Evolutionary conservation across 1,140 invertebrate species (phyloP).

Genomic region (Mylabris phalerata): DNA sequence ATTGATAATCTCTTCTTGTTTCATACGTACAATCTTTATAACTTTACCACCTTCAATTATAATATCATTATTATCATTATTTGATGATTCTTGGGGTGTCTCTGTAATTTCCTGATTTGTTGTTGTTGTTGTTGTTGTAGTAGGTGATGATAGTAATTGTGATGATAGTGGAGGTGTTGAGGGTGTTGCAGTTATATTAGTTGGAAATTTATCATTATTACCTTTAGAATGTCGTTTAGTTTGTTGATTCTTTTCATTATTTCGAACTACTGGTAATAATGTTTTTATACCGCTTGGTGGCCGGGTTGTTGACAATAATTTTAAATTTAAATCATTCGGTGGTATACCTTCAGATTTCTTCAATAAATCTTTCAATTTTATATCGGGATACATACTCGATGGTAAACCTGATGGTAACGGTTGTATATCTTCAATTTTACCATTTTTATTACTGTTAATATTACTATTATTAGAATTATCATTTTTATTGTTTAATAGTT

Average conservation of each 20-base stretch:
- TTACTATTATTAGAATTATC: slow-evolving; percentile 17
- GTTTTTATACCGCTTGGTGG: slow-evolving; percentile 46
- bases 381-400: slow-evolving; percentile 34
- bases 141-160: slow-evolving; percentile 9
- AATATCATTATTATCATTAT: slow-evolving; percentile 28
- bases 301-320: slow-evolving; percentile 24
- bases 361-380: slow-evolving; percentile 35
- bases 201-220: background rate
- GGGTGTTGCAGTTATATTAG: background rate
- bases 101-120: background rate
- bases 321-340: slow-evolving; percentile 30
- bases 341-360: slow-evolving; percentile 32
- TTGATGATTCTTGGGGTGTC: slow-evolving; percentile 1
- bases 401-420: slow-evolving; percentile 30
- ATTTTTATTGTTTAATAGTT: slow-evolving; percentile 31
- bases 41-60: slow-evolving; percentile 53
- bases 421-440: slow-evolving; percentile 15
- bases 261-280: slow-evolving; percentile 44
- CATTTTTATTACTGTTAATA: slow-evolving; percentile 13
- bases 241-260: background rate
- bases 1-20: slow-evolving; percentile 45
- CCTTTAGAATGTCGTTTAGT: background rate
- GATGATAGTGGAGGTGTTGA: slow-evolving; percentile 9
- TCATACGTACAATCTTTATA: slow-evolving; percentile 60
- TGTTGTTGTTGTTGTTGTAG: background rate